These are phyloP conservation scores for Ursus arctos DNA, from an alignment of 2,113 vertebrate genomes.

Conservation along the genomic window DNA sequence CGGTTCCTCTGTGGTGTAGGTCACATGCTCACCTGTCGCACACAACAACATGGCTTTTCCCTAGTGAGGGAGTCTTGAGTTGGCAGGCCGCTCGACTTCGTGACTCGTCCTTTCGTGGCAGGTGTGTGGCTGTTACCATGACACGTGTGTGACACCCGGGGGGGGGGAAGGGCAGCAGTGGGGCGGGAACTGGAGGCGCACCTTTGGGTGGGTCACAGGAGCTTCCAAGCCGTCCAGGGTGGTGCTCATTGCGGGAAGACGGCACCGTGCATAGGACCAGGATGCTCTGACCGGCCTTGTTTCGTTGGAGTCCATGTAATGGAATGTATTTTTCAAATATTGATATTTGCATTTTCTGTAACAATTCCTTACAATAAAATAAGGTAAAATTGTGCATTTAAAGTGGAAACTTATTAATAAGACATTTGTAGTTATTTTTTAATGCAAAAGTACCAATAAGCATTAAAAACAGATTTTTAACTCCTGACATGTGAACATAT, in stretches of 20 bases:
- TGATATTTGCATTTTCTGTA: constrained; percentile 87
- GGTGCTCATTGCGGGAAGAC: background rate
- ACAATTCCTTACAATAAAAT: constrained; percentile 88
- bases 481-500: background rate
- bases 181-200: constrained; percentile 18
- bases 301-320: constrained; percentile 83
- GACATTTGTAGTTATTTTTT: constrained; percentile 67
- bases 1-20: constrained; percentile 35
- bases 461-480: constrained; percentile 50
- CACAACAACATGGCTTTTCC: background rate
- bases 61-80: background rate
- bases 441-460: constrained; percentile 40
- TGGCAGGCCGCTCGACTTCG: background rate
- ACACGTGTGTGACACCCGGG: background rate
- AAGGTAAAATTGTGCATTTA: constrained; percentile 73
- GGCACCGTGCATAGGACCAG: constrained; percentile 3
- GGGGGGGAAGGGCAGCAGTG: background rate
- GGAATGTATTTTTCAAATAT: constrained; percentile 89
- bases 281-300: constrained; percentile 73
- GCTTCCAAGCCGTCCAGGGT: background rate
- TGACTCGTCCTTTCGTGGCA: background rate
- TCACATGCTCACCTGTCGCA: background rate
- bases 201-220: background rate
- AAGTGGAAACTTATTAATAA: constrained; percentile 70
- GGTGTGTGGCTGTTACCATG: background rate